Base-by-base conservation (phyloP, 2,888 invertebrate species). In the Globia sparganii region DNA sequence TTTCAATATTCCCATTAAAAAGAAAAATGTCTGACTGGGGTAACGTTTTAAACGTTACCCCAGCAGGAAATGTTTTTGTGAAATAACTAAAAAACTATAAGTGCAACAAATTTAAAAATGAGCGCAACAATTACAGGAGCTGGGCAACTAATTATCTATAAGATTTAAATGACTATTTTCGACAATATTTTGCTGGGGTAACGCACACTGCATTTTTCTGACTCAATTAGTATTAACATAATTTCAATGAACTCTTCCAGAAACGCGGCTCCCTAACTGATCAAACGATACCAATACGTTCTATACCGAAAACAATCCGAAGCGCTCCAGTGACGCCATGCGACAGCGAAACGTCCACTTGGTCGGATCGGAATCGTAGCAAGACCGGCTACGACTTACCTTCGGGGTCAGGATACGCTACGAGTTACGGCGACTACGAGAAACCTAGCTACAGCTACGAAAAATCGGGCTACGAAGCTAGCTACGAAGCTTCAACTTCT, bases 291-390 rank as follows among this genome's bases (percentile, higher is more conserved):
- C 91, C 91, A 61, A 78, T 86, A 84, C 90, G 91, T 77, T 92
- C 93, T 87, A 90, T 91, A 90, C 95, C 95, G n/a, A 95, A 94
- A 91, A 91, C 93, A 53, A 91, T 89, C 65, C 93, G 93, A 80
- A 96, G 96, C 85, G 96, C 96, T 6, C 96, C 96, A 28, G 95
- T 96, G 6, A 96, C 96, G 21, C 96, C 96, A n/a, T 95, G 96
- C 88, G 96, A 96, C 78, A 95, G 94, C 86, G 96, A 94, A 83
- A 91, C 92, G 70, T 93, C 95, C 4, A 93, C 93, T 5, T 95
- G 95, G 95, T 94, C 95, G 2, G 94, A 93, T 65, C 90, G 91
- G 79, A 88, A 91, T 49, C 91, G 93, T 90, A 91, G 92, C 80
- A 93, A 92, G 76, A 91, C 91, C 83, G 89, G 88, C 83, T 91